These are phyloP conservation scores for Aspidoscelis tigris DNA, from an alignment of 2,113 vertebrate genomes.

Conservation along the genomic window DNA sequence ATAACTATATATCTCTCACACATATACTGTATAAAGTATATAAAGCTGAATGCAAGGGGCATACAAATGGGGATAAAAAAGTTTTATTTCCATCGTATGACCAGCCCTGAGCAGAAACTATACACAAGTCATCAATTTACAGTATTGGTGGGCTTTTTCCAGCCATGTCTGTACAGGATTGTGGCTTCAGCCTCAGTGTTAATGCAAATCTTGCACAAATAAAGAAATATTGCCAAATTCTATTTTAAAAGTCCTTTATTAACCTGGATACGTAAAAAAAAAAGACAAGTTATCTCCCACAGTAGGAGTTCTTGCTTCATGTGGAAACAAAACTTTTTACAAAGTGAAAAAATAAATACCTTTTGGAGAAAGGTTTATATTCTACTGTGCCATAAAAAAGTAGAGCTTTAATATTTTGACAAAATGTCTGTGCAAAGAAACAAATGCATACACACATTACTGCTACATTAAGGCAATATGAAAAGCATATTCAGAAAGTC, in stretches of 20 bases:
- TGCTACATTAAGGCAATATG: conserved; percentile 98
- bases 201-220: background rate
- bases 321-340: conserved; percentile 94
- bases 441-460: conserved; percentile 89
- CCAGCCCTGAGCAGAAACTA: background rate
- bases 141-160: background rate
- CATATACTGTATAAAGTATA: background rate
- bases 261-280: conserved; percentile 84
- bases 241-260: conserved; percentile 79
- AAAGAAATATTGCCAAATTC: background rate
- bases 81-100: background rate
- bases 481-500: conserved; percentile 84
- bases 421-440: conserved; percentile 94
- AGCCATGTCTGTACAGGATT: background rate
- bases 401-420: conserved; percentile 84
- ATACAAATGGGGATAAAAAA: background rate
- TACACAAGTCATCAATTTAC: too few species aligned
- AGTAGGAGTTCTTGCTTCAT: conserved; percentile 91
- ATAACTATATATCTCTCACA: too few species aligned
- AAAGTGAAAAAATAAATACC: conserved; percentile 91
- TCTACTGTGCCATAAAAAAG: conserved; percentile 87
- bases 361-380: conserved; percentile 86
- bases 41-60: background rate
- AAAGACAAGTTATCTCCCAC: conserved; percentile 84
- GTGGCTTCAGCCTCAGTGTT: too few species aligned